Base-by-base conservation (phyloP, 2,113 vertebrate genomes). In the Pseudopodoces humilis region DNA sequence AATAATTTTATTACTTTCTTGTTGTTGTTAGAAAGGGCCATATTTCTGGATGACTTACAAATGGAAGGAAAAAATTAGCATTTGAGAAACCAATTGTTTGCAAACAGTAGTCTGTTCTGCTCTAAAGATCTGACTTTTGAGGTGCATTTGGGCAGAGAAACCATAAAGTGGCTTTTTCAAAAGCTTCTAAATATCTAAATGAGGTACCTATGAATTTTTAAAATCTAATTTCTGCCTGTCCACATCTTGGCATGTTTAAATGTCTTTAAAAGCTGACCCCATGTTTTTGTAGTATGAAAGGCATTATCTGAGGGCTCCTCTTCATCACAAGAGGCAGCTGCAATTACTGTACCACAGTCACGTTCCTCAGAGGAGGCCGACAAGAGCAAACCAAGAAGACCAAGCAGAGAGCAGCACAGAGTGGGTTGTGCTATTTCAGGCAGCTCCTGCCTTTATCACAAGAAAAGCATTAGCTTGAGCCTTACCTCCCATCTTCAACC, bases 191-290 rank as follows among this genome's bases (percentile, higher is more conserved):
- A 86, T 63, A 77, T 11, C 94, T 91, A 94, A 88, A 94, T 33
- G 50, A 92, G 92, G 5, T 49, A 70, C 35, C 47, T 35, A 95
- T 96, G 59, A 95, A 95, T 96, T 96, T 94, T 96, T 92, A 83
- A 96, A 92, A 90, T 35, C 71, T 60, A 39, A 56, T 93, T 78
- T 90, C 76, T 97, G 79, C 75, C 44, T 70, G 16, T 24, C 46
- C 64, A 63, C 50, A 56, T 22, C 76, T 70, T 70, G 75, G 63
- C 59, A 30, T 46, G 41, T 79, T 59, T 63, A 93, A 94, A 93
- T 30, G 56, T 31, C 50, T 52, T 78, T 94, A 90, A 96, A 95
- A 96, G 82, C 93, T 75, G 63, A 41, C 44, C 79, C 75, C 33
- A 33, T 44, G 82, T 25, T 95, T 94, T 85, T 92, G 70, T 30